Conservation (phyloP, 2,797 vertebrate species). For the Sebastolobus altivelis region DNA sequence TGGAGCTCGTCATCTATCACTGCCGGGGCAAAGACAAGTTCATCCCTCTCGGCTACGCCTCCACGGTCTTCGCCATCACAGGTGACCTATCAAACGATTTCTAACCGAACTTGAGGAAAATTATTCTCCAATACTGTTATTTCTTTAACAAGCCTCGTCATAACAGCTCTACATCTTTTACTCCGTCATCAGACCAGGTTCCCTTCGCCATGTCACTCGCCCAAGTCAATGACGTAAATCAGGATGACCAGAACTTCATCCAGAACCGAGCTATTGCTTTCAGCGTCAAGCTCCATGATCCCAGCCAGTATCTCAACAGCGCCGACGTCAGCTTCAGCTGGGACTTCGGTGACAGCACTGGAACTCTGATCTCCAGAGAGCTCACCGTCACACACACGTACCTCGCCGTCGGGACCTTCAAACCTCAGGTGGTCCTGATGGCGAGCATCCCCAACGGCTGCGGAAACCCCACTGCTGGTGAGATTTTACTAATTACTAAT, state of each 20-base stretch:
- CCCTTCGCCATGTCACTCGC: slow-evolving; percentile 89
- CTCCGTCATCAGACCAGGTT: slow-evolving; percentile 89
- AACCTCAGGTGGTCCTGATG: slow-evolving; percentile 90
- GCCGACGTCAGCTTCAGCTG: slow-evolving; percentile 94
- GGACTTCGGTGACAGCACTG: slow-evolving; percentile 95
- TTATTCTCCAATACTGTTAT: not conserved
- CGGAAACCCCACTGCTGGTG: slow-evolving; percentile 77
- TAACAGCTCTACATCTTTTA: not conserved
- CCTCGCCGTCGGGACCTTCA: slow-evolving; percentile 83
- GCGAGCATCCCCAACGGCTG: slow-evolving; percentile 91
- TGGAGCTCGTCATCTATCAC: slow-evolving; percentile 95
- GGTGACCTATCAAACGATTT: slow-evolving; percentile 78
- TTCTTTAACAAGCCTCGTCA: not conserved
- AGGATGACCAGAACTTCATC: slow-evolving; percentile 88
- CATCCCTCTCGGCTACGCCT: slow-evolving; percentile 90
- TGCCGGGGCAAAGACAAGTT: slow-evolving; percentile 89
- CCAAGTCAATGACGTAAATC: slow-evolving; percentile 88
- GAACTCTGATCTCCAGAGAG: slow-evolving; percentile 92
- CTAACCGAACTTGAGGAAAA: not conserved
- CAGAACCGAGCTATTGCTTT: slow-evolving; percentile 92
- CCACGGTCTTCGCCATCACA: slow-evolving; percentile 90
- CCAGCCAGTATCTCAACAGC: slow-evolving; percentile 88
- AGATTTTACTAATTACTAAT: slow-evolving; percentile 11
- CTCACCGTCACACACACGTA: slow-evolving; percentile 91
- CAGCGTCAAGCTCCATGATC: slow-evolving; percentile 90